phyloP scores from a whole-genome alignment of 2,797 vertebrate species.

The Dromococcyx pavoninus region DNA sequence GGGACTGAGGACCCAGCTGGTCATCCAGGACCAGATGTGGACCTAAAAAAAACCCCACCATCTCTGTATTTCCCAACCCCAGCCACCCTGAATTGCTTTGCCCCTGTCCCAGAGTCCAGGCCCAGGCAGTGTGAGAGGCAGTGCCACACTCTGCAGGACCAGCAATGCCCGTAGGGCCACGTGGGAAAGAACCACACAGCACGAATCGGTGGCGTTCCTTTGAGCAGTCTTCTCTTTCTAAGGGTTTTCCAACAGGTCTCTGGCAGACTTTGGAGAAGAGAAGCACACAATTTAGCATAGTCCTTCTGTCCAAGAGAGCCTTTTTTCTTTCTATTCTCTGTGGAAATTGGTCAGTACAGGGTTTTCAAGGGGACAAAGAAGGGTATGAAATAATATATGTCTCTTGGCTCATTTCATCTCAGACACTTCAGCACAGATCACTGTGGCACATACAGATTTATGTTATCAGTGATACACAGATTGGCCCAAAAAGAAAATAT shows the following conservation, averaged over 20 bases:
- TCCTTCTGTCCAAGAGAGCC: not conserved
- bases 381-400: rapidly evolving
- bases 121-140: rapidly evolving
- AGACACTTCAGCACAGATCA: not conserved
- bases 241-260: not conserved
- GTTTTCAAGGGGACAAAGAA: not conserved
- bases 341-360: not conserved
- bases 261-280: not conserved
- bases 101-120: not conserved
- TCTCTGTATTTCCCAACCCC: not conserved
- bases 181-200: not conserved
- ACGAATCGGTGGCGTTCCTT: rapidly evolving
- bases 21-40: not conserved
- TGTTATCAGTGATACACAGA: not conserved
- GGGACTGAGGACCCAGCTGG: not conserved
- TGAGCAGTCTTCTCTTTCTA: not conserved
- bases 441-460: not conserved
- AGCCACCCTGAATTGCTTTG: rapidly evolving
- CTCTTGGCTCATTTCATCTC: not conserved
- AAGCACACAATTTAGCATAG: not conserved
- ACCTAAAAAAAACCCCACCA: not conserved
- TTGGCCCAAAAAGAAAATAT: not conserved
- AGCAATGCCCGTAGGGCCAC: rapidly evolving
- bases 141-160: rapidly evolving
- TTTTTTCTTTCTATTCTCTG: not conserved